Conservation (phyloP, 2,797 vertebrate genomes). For the Schizopygopsis pylzovi region DNA sequence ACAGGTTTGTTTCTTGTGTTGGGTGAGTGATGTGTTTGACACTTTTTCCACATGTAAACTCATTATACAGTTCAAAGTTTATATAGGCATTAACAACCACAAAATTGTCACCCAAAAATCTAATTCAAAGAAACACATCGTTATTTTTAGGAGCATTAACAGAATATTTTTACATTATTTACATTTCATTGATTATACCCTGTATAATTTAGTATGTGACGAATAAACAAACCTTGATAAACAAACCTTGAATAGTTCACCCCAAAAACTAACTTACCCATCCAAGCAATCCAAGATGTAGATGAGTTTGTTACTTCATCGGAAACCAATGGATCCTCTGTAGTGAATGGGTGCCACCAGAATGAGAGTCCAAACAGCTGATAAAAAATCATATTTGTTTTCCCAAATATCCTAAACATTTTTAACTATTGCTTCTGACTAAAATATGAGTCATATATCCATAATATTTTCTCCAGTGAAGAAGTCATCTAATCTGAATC, state of each 20-base stretch:
- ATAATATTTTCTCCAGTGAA: neutral
- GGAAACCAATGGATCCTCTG: neutral
- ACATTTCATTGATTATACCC: no score
- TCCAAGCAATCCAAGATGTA: no score
- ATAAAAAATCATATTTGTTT: neutral
- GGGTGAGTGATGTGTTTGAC: slow-evolving; percentile 24
- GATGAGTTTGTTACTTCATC: no score
- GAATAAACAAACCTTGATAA: no score
- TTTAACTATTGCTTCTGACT: neutral
- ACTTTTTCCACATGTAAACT: neutral
- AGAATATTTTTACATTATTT: neutral
- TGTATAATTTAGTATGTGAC: no score
- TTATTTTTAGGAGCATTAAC: neutral
- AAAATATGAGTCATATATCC: neutral
- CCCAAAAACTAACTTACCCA: neutral
- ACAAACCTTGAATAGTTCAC: neutral
- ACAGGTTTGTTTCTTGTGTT: slow-evolving; percentile 71
- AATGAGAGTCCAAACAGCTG: neutral
- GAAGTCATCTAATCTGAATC: neutral
- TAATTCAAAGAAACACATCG: neutral
- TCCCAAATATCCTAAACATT: neutral
- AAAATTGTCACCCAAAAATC: neutral
- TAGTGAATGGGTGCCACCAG: neutral
- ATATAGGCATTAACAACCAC: neutral
- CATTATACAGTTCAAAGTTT: neutral